Base-by-base conservation (phyloP, 2,888 invertebrate genomes). In the Stenurella melanura region DNA sequence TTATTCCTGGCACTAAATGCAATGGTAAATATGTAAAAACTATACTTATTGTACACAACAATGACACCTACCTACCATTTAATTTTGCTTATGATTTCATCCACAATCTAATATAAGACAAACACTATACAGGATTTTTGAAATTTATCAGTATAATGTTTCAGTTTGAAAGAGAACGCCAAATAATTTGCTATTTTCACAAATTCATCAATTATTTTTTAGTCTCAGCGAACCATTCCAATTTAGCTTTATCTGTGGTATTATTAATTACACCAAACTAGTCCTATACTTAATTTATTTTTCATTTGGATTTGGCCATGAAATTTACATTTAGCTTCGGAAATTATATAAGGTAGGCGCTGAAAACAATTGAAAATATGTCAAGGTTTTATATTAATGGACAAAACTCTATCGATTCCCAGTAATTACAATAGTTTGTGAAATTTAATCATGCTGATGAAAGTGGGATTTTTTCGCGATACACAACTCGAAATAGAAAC, bases 311-410 rank as follows among this genome's bases (percentile, higher is more conserved):
- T 58, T 58, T 58, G 71, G 61, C 71, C 71, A 54, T 71, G 71
- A 61, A 71, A 71, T 71, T 38, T 19, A 21, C 71, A 26, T 71
- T 71, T 71, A 58, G 60, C 34, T 50, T 61, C 42, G 61, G 71
- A 58, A 71, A 60, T 61, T 61, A 71, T 71, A 42, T 54, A 21
- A 71, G 50, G 61, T 50, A 61, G 71, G 61, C 61, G 60, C 61
- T 71, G 71, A 58, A 54, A 71, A 71, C 71, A 71, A 71, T 71
- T 34, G 71, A 26, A 71, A 61, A 71, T 60, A 38, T 61, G 71
- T 71, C 61, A 71, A 71, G 71, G 71, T 71, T 50, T 19, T 42
- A 18, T 30, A 15, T 54, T 71, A 61, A 71, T 54, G 61, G 54
- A 71, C 61, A 71, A 66, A 66, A 61, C 50, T 71, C 34, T 61